Evolutionary conservation across 1,140 invertebrate species (phyloP), one percentile per base, ranked within the genome.

Genomic region (Eulimnadia texana): DNA sequence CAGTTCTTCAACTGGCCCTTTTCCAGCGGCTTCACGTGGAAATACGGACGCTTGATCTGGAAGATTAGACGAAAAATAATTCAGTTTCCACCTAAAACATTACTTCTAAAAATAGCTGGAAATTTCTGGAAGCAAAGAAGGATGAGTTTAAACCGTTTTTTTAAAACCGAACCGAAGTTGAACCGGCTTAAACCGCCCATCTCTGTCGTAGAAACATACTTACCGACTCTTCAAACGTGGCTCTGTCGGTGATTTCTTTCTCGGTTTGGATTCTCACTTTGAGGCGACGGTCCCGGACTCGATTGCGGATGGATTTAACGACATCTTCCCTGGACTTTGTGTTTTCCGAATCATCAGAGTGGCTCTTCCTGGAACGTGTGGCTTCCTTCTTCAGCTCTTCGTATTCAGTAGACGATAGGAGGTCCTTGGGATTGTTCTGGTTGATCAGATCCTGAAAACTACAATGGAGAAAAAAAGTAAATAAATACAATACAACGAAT

Each of bases 11-110:
- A 74, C 70, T 98, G 95, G 64, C 89, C 91, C 29, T 89, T 79
- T 75, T 98, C 95, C 60, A 98, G 72, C 0, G 93, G 90, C 72
- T 98, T 98, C 0, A 98, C 93, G 73, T 98, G 95, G 75, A 99
- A 98, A 73, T 98, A 98, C 0, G 95, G 95, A 25, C 95, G 78
- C 73, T 97, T 96, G 54, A 99, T 98, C 89, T 94, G 66, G 51
- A 71, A 74, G 47, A 62, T 50, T 42, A 50, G 6, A 58, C 16
- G 24, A 28, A 29, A 24, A 10, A 27, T 51, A n/a, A n/a, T n/a
- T n/a, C n/a, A n/a, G n/a, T n/a, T n/a, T 62, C 58, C 64, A 61
- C 19, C 13, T 23, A 62, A n/a, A 56, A 16, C 27, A n/a, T n/a
- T n/a, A n/a, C n/a, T n/a, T n/a, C n/a, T n/a, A n/a, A n/a, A n/a